Conservation (phyloP, 1,140 invertebrate genomes). For the Asobara japonica region DNA sequence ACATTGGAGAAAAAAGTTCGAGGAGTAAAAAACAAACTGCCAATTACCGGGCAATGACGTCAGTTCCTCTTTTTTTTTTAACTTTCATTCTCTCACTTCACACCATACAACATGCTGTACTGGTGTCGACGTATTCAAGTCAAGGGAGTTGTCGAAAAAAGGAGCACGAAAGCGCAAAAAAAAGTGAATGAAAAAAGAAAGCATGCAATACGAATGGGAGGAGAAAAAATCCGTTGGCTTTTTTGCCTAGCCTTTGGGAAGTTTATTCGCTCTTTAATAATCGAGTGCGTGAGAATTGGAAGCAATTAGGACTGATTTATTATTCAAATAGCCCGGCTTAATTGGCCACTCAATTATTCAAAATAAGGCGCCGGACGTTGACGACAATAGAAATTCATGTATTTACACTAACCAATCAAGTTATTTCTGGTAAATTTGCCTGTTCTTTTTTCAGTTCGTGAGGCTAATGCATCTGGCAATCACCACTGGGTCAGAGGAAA, state of each 20-base stretch:
- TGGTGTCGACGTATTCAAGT: background rate
- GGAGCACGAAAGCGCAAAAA: background rate
- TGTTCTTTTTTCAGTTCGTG: background rate
- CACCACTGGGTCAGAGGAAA: background rate
- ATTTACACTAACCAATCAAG: no score
- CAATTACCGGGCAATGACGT: slow-evolving; percentile 32
- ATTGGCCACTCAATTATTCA: slow-evolving; percentile 46
- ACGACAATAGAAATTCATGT: background rate
- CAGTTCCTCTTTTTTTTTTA: slow-evolving; percentile 10
- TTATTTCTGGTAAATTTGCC: no score
- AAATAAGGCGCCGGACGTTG: background rate
- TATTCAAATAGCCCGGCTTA: slow-evolving; percentile 44
- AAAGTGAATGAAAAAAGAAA: background rate
- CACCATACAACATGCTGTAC: background rate
- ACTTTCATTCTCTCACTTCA: slow-evolving; percentile 13
- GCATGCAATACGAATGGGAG: background rate
- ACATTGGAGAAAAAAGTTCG: background rate
- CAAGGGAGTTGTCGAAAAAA: slow-evolving; percentile 1
- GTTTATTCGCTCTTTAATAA: slow-evolving; percentile 17
- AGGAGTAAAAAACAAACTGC: slow-evolving; percentile 22
- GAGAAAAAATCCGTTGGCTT: background rate
- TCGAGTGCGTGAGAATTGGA: slow-evolving; percentile 32
- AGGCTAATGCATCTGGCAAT: background rate
- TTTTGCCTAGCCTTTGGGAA: background rate
- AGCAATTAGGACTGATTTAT: slow-evolving; percentile 47